A percentile compares a stretch with the other conserved stretches of the same genome.
These are phyloP conservation scores for Onchidella celtica DNA, from an alignment of 2,888 invertebrate genomes.

Conservation along the genomic window DNA sequence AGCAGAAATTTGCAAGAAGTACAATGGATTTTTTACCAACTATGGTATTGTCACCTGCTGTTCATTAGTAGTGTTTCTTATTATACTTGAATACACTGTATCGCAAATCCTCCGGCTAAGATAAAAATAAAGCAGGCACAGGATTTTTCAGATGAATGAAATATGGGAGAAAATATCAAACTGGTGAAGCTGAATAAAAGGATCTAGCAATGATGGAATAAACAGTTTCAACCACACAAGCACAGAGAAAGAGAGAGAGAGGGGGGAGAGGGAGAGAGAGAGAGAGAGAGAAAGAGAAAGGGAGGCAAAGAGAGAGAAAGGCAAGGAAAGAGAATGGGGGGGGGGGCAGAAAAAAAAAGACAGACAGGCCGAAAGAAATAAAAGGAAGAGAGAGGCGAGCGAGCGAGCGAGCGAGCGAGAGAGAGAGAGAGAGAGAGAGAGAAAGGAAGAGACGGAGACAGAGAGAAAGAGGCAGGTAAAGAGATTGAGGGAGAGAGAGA, in stretches of 20 bases:
- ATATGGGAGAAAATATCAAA: too few species aligned
- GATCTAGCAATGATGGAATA: too few species aligned
- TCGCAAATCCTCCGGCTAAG: too few species aligned
- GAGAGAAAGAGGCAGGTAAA: constrained; percentile 32
- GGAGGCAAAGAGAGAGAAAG: not conserved
- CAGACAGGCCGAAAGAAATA: not conserved
- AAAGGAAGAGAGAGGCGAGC: not conserved
- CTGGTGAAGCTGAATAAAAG: too few species aligned
- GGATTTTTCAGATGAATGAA: too few species aligned
- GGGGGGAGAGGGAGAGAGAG: not conserved
- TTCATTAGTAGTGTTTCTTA: too few species aligned
- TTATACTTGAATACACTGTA: too few species aligned
- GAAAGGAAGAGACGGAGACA: constrained; percentile 15
- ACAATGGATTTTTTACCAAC: too few species aligned
- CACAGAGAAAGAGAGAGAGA: not conserved
- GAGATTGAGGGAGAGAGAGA: constrained; percentile 12
- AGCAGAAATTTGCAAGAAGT: too few species aligned
- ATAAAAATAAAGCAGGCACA: too few species aligned
- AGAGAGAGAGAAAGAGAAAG: not conserved
- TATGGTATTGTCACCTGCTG: too few species aligned
- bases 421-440: not conserved
- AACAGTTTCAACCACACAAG: too few species aligned
- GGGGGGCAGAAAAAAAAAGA: not conserved
- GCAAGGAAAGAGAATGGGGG: not conserved
- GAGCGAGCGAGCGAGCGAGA: not conserved